Evolutionary conservation across 2,888 invertebrate genomes (phyloP).

Genomic region (Pimpla rufipes): DNA sequence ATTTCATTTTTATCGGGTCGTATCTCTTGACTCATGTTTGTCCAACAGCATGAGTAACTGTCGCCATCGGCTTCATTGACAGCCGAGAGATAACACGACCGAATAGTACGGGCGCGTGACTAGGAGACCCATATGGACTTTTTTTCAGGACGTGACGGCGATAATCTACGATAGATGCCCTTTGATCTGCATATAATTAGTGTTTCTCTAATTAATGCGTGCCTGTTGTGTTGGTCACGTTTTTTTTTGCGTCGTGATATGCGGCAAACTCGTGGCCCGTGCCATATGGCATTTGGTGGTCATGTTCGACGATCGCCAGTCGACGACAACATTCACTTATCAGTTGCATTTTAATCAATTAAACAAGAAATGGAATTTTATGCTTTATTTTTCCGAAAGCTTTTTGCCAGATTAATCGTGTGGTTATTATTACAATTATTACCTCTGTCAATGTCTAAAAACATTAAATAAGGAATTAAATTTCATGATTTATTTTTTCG

Average conservation of each 20-base stretch:
- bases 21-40: conserved; percentile 25
- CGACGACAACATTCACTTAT: conserved; percentile 1
- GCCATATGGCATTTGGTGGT: conserved; percentile 47
- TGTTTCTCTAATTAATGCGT: conserved; percentile 41
- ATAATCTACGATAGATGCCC: conserved; percentile 39
- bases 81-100: conserved; percentile 6
- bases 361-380: conserved; percentile 3
- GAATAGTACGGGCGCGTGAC: conserved; percentile 15
- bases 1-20: conserved; percentile 8
- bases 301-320: conserved; percentile 21
- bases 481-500: neutral
- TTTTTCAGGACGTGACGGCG: conserved; percentile 16
- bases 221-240: conserved; percentile 14
- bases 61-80: conserved; percentile 1
- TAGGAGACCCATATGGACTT: conserved; percentile 44
- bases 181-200: conserved; percentile 50
- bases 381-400: too few relatives aligned
- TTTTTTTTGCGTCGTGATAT: conserved; percentile 26
- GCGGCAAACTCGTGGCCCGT: conserved; percentile 12
- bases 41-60: conserved; percentile 17
- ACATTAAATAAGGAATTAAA: conserved; percentile 3
- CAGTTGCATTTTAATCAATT: neutral
- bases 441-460: too few relatives aligned
- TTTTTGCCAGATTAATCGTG: too few relatives aligned
- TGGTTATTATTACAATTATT: too few relatives aligned